Conservation (phyloP, 2,797 vertebrate species). For the Prunella strophiata region DNA sequence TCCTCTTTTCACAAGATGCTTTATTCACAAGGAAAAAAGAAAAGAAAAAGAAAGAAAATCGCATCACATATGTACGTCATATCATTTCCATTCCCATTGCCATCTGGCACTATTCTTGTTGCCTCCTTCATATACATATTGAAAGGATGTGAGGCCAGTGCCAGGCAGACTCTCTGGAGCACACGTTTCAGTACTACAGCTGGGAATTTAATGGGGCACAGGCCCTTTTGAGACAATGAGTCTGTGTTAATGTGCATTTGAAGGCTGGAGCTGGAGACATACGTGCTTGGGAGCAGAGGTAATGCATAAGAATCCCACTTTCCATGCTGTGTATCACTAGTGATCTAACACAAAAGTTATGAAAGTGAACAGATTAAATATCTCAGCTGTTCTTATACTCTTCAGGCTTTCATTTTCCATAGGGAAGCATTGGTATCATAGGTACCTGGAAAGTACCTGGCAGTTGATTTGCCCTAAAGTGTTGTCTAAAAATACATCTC, state of each 20-base stretch:
- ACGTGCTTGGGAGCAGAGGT: background rate
- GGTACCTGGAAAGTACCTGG: background rate
- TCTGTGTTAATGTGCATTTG: background rate
- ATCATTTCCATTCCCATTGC: slow-evolving; percentile 63
- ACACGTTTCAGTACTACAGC: background rate
- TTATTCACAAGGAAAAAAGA: slow-evolving; percentile 54
- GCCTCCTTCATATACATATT: background rate
- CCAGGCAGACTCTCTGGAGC: slow-evolving; percentile 1
- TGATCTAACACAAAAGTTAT: background rate
- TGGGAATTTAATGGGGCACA: background rate
- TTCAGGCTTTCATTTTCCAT: background rate
- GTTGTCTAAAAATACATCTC: background rate
- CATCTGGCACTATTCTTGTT: slow-evolving; percentile 60
- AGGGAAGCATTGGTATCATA: background rate
- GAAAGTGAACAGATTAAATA: background rate
- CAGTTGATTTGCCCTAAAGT: background rate
- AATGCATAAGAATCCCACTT: background rate
- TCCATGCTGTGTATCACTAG: background rate
- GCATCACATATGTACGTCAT: slow-evolving; percentile 63
- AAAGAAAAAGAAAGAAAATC: slow-evolving; percentile 61
- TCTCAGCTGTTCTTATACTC: background rate
- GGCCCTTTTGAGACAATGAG: background rate
- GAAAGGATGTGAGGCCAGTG: slow-evolving; percentile 33
- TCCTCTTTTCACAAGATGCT: slow-evolving; percentile 73
- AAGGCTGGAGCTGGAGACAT: background rate